Percentiles rank a stretch among this genome's conserved stretches.
Conservation (phyloP, 2,113 vertebrate genomes). For the Pseudorectes ferrugineus region DNA sequence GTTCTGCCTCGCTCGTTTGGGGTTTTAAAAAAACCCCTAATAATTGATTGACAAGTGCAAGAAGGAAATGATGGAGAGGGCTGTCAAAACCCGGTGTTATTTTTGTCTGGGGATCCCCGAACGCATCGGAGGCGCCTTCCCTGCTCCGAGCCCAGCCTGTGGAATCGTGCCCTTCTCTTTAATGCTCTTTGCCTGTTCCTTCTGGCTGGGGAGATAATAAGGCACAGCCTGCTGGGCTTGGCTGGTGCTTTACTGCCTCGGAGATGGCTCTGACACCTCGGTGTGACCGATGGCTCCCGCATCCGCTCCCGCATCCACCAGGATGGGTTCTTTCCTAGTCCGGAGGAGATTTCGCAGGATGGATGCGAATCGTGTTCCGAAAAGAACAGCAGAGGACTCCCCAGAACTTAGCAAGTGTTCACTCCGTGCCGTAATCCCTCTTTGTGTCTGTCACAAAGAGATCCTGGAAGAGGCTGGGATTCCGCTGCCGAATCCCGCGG, state of each 20-base stretch:
- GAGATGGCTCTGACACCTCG: slow-evolving; percentile 5
- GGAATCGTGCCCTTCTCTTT: neutral
- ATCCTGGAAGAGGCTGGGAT: neutral
- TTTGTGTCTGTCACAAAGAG: slow-evolving; percentile 44
- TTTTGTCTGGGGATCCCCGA: neutral
- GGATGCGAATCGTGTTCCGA: neutral
- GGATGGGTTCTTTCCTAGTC: neutral
- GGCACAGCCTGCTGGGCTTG: slow-evolving; percentile 1
- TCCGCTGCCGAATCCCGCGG: neutral
- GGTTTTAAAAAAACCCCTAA: neutral
- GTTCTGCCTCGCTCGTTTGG: neutral
- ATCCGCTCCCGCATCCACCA: neutral
- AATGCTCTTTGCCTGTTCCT: neutral
- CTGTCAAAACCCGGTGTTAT: neutral
- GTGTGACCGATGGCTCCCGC: neutral
- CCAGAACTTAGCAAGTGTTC: slow-evolving; percentile 2
- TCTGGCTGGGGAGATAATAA: neutral
- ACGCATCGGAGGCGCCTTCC: neutral
- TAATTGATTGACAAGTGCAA: neutral
- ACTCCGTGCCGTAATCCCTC: neutral
- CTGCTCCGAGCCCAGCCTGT: neutral
- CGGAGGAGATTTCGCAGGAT: neutral
- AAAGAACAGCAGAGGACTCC: neutral
- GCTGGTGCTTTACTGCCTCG: neutral
- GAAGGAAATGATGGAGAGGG: neutral